A percentile compares a stretch with the other conserved stretches of the same genome.
Conservation (phyloP, 2,888 invertebrate genomes). For the Psylliodes chrysocephalus region DNA sequence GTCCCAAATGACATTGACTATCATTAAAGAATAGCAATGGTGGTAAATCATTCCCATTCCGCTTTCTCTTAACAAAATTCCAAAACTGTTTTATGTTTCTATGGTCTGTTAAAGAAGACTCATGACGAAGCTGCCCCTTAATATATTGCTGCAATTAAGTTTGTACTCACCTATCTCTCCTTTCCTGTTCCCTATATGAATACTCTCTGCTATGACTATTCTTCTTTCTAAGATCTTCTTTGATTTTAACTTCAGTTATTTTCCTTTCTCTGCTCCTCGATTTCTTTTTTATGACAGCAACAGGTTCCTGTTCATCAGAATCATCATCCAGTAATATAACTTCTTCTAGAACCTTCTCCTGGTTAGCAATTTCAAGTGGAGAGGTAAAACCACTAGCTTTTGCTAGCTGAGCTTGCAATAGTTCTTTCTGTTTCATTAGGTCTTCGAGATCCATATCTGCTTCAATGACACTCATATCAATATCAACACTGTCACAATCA, state of each 20-base stretch:
- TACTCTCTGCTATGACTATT: constrained; percentile 27
- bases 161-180: constrained; percentile 26
- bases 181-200: constrained; percentile 34
- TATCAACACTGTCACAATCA: constrained; percentile 77
- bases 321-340: constrained; percentile 76
- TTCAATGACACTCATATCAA: constrained; percentile 77
- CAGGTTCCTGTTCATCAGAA: constrained; percentile 65
- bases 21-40: too few relatives aligned
- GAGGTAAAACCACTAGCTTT: constrained; percentile 68
- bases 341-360: constrained; percentile 66
- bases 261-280: constrained; percentile 62
- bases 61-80: too few relatives aligned
- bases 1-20: too few relatives aligned
- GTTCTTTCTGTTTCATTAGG: constrained; percentile 88
- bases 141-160: too few relatives aligned
- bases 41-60: too few relatives aligned
- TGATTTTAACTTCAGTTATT: constrained; percentile 57
- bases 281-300: constrained; percentile 53
- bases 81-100: too few relatives aligned
- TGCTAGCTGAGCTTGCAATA: constrained; percentile 83
- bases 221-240: constrained; percentile 42
- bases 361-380: constrained; percentile 49
- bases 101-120: too few relatives aligned
- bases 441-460: constrained; percentile 90
- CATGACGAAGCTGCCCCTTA: too few relatives aligned